A percentile compares a stretch with the other conserved stretches of the same genome.
These are phyloP conservation scores for Cyprinodon brontotheroides DNA, from an alignment of 2,113 vertebrate species.

Conservation along the genomic window DNA sequence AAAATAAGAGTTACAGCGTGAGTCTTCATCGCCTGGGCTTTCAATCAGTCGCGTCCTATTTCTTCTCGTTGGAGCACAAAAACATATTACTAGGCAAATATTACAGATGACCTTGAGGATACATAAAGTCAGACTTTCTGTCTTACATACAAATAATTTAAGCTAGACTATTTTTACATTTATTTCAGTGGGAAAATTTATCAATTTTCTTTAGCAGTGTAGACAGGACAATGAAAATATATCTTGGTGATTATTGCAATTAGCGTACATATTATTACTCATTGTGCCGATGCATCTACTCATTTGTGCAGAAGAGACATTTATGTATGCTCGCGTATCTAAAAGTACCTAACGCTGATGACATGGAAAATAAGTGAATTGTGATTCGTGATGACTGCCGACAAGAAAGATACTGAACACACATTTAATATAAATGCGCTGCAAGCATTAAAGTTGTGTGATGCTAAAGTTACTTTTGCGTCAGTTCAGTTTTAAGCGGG, in stretches of 20 bases:
- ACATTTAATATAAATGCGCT: constrained; percentile 6
- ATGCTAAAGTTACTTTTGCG: not conserved
- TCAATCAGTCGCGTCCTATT: constrained; percentile 63
- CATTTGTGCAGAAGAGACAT: constrained; percentile 19
- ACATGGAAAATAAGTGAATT: too few species aligned
- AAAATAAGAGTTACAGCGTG: constrained; percentile 64
- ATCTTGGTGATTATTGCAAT: too few species aligned
- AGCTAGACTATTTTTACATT: too few species aligned
- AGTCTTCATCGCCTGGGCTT: constrained; percentile 50
- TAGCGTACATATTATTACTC: too few species aligned
- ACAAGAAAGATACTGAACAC: not conserved
- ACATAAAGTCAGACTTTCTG: constrained; percentile 14
- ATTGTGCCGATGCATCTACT: constrained; percentile 19
- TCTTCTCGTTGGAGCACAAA: constrained; percentile 52
- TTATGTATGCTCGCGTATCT: constrained; percentile 22
- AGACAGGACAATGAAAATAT: constrained; percentile 64
- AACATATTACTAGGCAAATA: too few species aligned
- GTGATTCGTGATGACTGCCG: too few species aligned
- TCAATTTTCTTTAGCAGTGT: too few species aligned
- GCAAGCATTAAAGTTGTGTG: constrained; percentile 6
- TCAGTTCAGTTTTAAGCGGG: not conserved
- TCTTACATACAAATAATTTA: constrained; percentile 57
- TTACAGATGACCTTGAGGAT: constrained; percentile 23
- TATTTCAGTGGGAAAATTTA: too few species aligned
- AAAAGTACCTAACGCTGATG: constrained; percentile 1